Percentiles rank a stretch among this genome's conserved stretches.
phyloP scores from a whole-genome alignment of 2,113 vertebrate genomes.

The Fregetta grallaria region DNA sequence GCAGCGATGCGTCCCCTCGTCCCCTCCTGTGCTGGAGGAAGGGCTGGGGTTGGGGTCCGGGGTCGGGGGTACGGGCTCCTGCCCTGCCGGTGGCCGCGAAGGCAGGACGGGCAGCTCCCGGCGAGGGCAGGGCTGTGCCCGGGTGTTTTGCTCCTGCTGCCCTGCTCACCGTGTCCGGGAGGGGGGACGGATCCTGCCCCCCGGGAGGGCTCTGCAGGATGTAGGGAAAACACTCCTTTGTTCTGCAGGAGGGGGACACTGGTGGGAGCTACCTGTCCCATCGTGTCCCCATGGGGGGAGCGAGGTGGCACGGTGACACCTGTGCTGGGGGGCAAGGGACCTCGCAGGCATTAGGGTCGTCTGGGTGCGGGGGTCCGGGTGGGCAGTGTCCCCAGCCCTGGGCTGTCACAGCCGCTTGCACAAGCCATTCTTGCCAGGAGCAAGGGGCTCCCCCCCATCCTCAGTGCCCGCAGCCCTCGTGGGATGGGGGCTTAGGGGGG shows the following conservation, averaged over 20 bases:
- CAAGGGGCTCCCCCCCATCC: background rate
- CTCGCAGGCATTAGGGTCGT: accelerated
- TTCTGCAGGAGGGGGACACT: accelerated
- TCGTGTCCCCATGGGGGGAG: accelerated
- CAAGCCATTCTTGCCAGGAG: too few relatives aligned
- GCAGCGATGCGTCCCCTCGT: accelerated
- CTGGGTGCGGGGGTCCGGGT: background rate
- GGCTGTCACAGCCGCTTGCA: background rate
- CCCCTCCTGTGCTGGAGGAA: background rate
- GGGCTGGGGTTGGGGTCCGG: background rate
- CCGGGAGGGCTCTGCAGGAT: accelerated
- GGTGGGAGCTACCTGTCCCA: accelerated
- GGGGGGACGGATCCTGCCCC: background rate
- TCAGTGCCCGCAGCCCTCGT: accelerated
- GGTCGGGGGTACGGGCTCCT: background rate
- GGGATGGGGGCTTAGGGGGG: background rate
- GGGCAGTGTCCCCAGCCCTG: constrained; percentile 9
- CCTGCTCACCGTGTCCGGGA: accelerated
- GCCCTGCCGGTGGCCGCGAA: background rate
- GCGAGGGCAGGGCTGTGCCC: background rate
- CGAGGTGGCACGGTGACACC: background rate
- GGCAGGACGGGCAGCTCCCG: background rate
- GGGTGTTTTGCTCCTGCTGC: background rate
- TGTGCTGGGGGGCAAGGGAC: background rate
- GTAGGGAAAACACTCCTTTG: background rate